Base-by-base conservation (phyloP, 2,888 invertebrate species). In the Trichogramma dendrolimi region DNA sequence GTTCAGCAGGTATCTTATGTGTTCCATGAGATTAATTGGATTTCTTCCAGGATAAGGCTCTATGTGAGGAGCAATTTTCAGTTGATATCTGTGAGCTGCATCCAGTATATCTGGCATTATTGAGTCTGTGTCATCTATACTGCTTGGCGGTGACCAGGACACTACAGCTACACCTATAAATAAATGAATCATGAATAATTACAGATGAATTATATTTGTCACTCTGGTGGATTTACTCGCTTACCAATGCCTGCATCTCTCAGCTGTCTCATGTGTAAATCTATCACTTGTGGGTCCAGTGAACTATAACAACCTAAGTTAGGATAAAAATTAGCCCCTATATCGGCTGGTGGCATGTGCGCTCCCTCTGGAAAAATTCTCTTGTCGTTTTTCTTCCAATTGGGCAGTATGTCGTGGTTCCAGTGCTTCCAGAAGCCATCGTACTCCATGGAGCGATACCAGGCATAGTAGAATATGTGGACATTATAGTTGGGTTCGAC, bases 221-320 rank as follows among this genome's bases (percentile, higher is more conserved):
- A 4, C 49, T 7, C 14, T 10, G 6, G 3, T 49, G n/a, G 51
- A 51, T 48, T 3, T 11, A 51, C 4, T 44, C 10, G 47, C 56
- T 58, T 5, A 60, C 86, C 86, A 64, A 86, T 81, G 56, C 86
- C 85, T 54, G 85, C 81, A 51, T 80, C 80, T 53, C 80, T 79
- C 10, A 88, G 81, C 74, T 85, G 84, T 67, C 81, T 78, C 81
- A 88, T 85, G 68, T 88, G 88, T 57, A 81, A 76, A 39, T 81
- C 77, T 44, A 87, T 77, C 44, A 85, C 78, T 64, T 74, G 72
- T 7, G 78, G 77, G 72, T 84, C 81, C 58, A 73, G 69, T 0
- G 83, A 84, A 69, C 83, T 84, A 73, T 85, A 85, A 27, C 82
- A 79, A 0, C 83, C 85, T 7, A 84, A 72, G 59, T 74, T 70